A percentile compares a stretch with the other conserved stretches of the same genome.
These are phyloP conservation scores for Chloroceryle aenea DNA, from an alignment of 2,113 vertebrate species.

Conservation along the genomic window DNA sequence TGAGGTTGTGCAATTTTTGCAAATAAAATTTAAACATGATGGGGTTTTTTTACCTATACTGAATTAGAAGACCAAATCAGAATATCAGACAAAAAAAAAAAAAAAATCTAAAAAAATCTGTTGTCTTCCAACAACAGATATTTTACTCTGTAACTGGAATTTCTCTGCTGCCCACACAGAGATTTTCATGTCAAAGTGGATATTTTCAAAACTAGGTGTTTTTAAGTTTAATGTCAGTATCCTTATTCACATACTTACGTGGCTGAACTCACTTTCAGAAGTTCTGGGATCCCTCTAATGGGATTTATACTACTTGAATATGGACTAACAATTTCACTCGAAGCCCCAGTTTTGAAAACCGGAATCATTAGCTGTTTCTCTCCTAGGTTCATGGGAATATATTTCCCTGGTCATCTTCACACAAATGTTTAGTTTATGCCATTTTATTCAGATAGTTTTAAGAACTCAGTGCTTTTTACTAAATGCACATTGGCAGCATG, in stretches of 20 bases:
- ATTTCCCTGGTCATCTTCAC: neutral
- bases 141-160: neutral
- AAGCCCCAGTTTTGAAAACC: neutral
- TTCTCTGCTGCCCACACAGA: neutral
- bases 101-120: too few relatives aligned
- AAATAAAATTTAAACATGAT: neutral
- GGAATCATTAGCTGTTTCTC: neutral
- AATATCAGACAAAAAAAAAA: neutral
- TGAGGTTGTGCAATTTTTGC: neutral
- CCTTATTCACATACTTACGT: neutral
- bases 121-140: neutral
- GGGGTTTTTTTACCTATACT: fast-evolving
- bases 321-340: neutral
- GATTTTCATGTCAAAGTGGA: neutral
- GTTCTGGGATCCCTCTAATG: neutral
- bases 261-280: neutral
- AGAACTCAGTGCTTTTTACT: neutral
- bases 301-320: neutral
- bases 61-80: neutral
- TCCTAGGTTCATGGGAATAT: neutral
- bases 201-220: neutral
- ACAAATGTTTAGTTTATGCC: neutral
- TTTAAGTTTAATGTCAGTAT: neutral
- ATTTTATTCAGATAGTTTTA: neutral
- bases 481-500: neutral